These are phyloP conservation scores for Melangyna quadrimaculata DNA, from an alignment of 2,888 invertebrate genomes.

Conservation along the genomic window DNA sequence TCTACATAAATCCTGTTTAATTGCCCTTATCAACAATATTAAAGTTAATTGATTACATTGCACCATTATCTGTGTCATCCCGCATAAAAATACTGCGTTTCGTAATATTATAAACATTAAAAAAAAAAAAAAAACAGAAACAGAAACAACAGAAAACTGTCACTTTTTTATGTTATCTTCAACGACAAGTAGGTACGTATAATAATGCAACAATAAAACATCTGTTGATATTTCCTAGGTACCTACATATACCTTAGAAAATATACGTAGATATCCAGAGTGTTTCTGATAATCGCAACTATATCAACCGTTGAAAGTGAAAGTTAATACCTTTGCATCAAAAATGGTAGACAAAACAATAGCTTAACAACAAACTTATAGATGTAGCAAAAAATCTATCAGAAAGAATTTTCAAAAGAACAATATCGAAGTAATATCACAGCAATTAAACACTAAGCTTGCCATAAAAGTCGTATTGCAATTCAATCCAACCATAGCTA, in stretches of 20 bases:
- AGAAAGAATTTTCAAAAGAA: neutral
- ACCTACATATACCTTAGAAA: neutral
- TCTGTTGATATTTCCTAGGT: constrained; percentile 18
- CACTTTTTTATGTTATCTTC: neutral
- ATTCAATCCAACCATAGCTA: neutral
- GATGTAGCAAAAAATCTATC: neutral
- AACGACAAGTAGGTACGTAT: neutral
- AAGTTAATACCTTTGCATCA: constrained; percentile 1
- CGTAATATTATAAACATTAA: neutral
- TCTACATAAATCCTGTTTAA: constrained; percentile 6
- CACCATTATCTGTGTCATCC: constrained; percentile 13
- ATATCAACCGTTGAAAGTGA: neutral
- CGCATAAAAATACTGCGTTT: neutral
- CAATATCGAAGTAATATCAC: neutral
- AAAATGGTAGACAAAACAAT: neutral
- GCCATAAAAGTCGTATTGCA: neutral
- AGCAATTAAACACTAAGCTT: neutral
- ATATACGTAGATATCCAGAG: neutral
- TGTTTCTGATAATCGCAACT: neutral
- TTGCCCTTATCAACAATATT: neutral
- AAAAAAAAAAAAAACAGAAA: too few relatives aligned
- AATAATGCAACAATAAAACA: neutral
- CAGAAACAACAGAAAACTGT: neutral
- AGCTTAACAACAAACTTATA: neutral
- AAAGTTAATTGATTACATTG: constrained; percentile 12